Evolutionary conservation across 1,140 invertebrate species (phyloP), one percentile per base, ranked within the genome.

Genomic region (Zaprionus inermis): DNA sequence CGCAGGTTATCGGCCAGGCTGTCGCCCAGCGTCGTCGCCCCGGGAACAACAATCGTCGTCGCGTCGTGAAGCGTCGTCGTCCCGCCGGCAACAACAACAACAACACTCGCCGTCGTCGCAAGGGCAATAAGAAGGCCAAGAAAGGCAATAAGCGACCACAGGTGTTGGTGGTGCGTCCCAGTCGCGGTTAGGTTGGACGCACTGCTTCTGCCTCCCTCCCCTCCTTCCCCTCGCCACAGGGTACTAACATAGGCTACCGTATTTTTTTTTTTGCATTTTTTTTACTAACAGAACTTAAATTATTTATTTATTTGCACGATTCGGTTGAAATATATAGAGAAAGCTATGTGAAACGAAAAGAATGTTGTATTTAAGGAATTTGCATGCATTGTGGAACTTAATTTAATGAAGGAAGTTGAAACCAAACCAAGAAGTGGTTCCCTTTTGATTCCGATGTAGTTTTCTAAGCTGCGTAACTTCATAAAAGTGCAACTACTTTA

Each of bases 141-240:
- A 67, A 65, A 7, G 64, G 64, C 57, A 82, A 84, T 34, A 84
- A 85, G 20, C 65, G 76, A 20, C 77, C 79, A 2, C 72, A 91
- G 57, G 78, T 91, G 32, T 51, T 79, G 24, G 60, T 91, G 0
- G 59, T 91, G 5, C 76, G 90, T 14, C 90, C 81, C 10, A 78
- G 86, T 77, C 80, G 80, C 72, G 84, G 84, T 9, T 78, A 16
- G 75, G 28, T 61, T 1, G 11, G n/a, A n/a, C n/a, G n/a, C n/a
- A n/a, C n/a, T n/a, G n/a, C n/a, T n/a, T n/a, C 28, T 16, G n/a
- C 34, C 4, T 5, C 16, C 3, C 7, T 5, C 4, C n/a, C 11
- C 9, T 2, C n/a, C 2, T 7, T 4, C 12, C 18, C 28, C n/a
- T 16, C 14, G 14, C 36, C 0, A 3, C 10, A 22, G 41, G 46